Evolutionary conservation across 2,113 vertebrate species (phyloP).

Genomic region (Neogale vison): DNA sequence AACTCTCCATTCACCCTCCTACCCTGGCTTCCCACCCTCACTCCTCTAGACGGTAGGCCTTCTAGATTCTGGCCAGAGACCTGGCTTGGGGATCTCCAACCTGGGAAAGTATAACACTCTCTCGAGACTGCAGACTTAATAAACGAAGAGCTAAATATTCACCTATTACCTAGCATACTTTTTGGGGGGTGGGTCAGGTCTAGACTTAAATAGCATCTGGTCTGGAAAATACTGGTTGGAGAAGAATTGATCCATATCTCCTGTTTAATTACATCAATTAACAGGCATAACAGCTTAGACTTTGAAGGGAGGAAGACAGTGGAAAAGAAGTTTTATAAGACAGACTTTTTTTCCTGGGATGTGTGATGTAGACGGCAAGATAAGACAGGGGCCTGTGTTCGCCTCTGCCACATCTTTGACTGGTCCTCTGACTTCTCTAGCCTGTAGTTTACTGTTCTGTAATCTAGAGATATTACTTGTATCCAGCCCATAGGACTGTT

Average conservation of each 20-base stretch:
- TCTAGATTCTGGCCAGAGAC: not conserved
- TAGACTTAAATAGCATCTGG: not conserved
- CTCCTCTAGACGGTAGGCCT: not conserved
- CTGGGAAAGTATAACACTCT: not conserved
- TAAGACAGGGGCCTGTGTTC: accelerated
- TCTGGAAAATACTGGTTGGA: not conserved
- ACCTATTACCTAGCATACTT: not conserved
- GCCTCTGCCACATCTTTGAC: not conserved
- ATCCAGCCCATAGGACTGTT: not conserved
- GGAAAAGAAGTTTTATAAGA: not conserved
- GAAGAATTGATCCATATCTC: not conserved
- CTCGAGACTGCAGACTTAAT: not conserved
- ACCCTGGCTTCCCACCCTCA: too few species aligned
- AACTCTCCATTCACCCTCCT: not conserved
- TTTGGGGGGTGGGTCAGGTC: not conserved
- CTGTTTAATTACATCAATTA: not conserved
- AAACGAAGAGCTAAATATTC: not conserved
- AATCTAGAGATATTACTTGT: not conserved
- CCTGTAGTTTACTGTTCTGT: not conserved
- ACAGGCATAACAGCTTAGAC: not conserved
- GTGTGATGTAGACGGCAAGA: not conserved
- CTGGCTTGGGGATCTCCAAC: not conserved
- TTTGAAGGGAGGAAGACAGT: not conserved
- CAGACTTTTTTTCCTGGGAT: accelerated
- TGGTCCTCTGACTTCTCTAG: not conserved